phyloP scores from a whole-genome alignment of 2,888 invertebrate species.

The Hipparchia semele region DNA sequence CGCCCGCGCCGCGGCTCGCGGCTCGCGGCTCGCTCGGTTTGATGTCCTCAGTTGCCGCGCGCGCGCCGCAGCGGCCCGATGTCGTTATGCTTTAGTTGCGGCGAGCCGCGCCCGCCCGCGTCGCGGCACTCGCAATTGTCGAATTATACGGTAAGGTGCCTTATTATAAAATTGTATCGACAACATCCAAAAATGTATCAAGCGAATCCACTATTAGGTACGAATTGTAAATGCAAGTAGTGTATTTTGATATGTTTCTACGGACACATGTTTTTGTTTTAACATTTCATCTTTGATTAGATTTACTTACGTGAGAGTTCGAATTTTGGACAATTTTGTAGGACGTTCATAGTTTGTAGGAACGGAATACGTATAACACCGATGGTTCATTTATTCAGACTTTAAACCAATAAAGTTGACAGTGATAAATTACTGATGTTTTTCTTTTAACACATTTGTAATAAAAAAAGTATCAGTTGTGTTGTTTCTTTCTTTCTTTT shows the following conservation, averaged over 20 bases:
- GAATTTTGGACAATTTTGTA: constrained; percentile 43
- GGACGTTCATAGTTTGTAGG: constrained; percentile 43
- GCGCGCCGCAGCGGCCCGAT: not conserved
- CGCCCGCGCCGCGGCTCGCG: not conserved
- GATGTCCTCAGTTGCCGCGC: constrained; percentile 2
- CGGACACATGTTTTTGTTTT: constrained; percentile 41
- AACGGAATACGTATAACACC: constrained; percentile 39
- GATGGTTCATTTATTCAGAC: constrained; percentile 39
- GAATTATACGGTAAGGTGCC: constrained; percentile 23
- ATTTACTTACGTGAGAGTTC: constrained; percentile 39
- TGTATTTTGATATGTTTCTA: constrained; percentile 43
- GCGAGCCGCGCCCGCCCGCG: constrained; percentile 6
- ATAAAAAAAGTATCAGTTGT: constrained; percentile 34
- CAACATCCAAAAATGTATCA: constrained; percentile 29
- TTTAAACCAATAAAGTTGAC: constrained; percentile 41
- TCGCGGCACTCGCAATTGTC: not conserved
- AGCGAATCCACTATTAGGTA: constrained; percentile 38
- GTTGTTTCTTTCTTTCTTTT: constrained; percentile 34
- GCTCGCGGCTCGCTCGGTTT: not conserved
- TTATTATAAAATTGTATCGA: constrained; percentile 26
- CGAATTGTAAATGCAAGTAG: constrained; percentile 41
- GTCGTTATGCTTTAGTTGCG: not conserved
- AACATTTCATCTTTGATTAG: constrained; percentile 39
- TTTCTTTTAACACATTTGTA: constrained; percentile 36
- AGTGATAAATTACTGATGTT: constrained; percentile 36